A percentile compares a stretch with the other conserved stretches of the same genome.
phyloP scores from a whole-genome alignment of 2,888 invertebrate genomes.

The Pogonocherus hispidulus region DNA sequence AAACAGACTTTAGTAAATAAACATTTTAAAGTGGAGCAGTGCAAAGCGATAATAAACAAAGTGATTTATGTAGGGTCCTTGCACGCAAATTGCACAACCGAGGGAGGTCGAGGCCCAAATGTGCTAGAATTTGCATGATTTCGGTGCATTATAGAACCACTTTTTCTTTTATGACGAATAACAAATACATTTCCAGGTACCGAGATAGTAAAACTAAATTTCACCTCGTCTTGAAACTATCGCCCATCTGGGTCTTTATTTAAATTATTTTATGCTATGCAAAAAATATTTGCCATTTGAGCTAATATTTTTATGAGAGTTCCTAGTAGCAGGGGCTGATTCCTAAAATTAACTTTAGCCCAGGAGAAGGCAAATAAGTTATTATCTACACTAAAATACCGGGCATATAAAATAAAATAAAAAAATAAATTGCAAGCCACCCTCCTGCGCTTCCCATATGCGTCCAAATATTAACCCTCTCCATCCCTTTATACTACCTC shows the following conservation, averaged over 20 bases:
- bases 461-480: background rate
- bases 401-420: too few relatives aligned
- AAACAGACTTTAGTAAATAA: slow-evolving; percentile 15
- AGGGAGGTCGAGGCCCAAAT: slow-evolving; percentile 9
- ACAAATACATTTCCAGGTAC: background rate
- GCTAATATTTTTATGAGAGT: too few relatives aligned
- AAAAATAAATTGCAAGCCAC: background rate
- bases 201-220: background rate
- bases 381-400: too few relatives aligned
- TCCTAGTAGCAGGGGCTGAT: too few relatives aligned
- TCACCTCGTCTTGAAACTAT: too few relatives aligned
- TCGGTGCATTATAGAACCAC: background rate
- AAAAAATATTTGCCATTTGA: too few relatives aligned
- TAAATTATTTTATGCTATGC: too few relatives aligned
- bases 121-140: slow-evolving; percentile 24
- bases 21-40: slow-evolving; percentile 5
- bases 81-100: slow-evolving; percentile 10
- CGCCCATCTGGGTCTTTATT: too few relatives aligned
- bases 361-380: too few relatives aligned
- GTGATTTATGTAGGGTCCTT: slow-evolving; percentile 13
- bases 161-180: slow-evolving; percentile 13
- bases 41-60: slow-evolving; percentile 13
- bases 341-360: too few relatives aligned
- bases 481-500: background rate
- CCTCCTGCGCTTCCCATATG: background rate